These are phyloP conservation scores for Pteropus rufus DNA, from an alignment of 2,797 vertebrate genomes.

Conservation along the genomic window DNA sequence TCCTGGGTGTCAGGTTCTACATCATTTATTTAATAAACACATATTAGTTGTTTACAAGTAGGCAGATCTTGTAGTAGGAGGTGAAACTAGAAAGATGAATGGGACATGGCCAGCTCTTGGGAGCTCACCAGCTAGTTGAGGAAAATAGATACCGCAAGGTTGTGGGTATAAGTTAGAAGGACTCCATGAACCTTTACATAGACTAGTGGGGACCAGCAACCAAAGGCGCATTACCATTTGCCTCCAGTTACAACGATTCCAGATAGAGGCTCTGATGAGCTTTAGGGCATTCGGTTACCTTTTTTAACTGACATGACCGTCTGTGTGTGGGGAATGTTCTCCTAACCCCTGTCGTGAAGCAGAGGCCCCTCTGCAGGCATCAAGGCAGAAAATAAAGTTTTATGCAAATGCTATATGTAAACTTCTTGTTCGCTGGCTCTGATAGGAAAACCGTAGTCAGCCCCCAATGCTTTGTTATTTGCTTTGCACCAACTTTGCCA, in stretches of 20 bases:
- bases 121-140: not conserved
- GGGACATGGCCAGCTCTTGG: not conserved
- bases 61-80: not conserved
- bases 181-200: not conserved
- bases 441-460: not conserved
- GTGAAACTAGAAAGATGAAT: not conserved
- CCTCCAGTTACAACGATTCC: not conserved
- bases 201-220: not conserved
- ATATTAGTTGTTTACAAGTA: not conserved
- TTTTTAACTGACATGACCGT: not conserved
- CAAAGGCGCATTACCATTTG: not conserved
- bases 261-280: not conserved
- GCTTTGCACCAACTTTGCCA: not conserved
- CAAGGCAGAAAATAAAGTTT: conserved; percentile 1
- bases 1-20: not conserved
- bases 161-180: not conserved
- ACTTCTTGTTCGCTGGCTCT: not conserved
- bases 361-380: not conserved
- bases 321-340: not conserved
- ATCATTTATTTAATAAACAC: not conserved
- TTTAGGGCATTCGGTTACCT: not conserved
- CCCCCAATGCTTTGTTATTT: conserved; percentile 5
- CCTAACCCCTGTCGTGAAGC: not conserved
- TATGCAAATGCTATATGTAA: not conserved
- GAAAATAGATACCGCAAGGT: not conserved